Base-by-base conservation (phyloP, 2,888 invertebrate species). In the Belgica antarctica region DNA sequence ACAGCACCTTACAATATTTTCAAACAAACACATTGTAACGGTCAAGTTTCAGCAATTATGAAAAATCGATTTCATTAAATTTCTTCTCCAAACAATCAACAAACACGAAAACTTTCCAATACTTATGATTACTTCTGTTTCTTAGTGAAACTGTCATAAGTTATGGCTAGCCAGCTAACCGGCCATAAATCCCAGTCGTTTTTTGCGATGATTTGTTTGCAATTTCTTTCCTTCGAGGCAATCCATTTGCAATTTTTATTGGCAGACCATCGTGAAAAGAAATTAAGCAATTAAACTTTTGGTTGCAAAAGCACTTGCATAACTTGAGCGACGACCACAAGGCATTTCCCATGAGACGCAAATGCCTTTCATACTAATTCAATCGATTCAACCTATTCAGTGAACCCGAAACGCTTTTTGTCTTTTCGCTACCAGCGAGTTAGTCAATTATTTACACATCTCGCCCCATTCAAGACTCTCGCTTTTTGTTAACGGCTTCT, bases 341-440 rank as follows among this genome's bases (percentile, higher is more conserved):
- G n/a, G 41, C 41, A 41, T 41, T 41, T 41, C 41, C 41, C 41
- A 41, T 5, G 41, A n/a, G n/a, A n/a, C n/a, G n/a, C n/a, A n/a
- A n/a, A n/a, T n/a, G 41, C 41, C 41, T 41, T 41, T 10, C 41
- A 41, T 41, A 15, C 10, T 15, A 41, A 2, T n/a, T 34, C 12
- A 8, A 34, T n/a, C n/a, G 34, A 7, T 34, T 34, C 34, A 34
- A 34, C 34, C 34, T 34, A 12, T 34, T 34, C 34, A 34, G 34
- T 34, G 34, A 34, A 7, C 34, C 34, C 34, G 7, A 34, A 12
- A 34, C 34, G n/a, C n/a, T n/a, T n/a, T n/a, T n/a, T n/a, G n/a
- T n/a, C n/a, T n/a, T n/a, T n/a, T n/a, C n/a, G n/a, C n/a, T n/a
- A 34, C 34, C 7, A 34, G 34, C 7, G 41, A 41, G 41, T 2